Evolutionary conservation across 2,113 vertebrate species (phyloP).

Genomic region (Anser cygnoides): DNA sequence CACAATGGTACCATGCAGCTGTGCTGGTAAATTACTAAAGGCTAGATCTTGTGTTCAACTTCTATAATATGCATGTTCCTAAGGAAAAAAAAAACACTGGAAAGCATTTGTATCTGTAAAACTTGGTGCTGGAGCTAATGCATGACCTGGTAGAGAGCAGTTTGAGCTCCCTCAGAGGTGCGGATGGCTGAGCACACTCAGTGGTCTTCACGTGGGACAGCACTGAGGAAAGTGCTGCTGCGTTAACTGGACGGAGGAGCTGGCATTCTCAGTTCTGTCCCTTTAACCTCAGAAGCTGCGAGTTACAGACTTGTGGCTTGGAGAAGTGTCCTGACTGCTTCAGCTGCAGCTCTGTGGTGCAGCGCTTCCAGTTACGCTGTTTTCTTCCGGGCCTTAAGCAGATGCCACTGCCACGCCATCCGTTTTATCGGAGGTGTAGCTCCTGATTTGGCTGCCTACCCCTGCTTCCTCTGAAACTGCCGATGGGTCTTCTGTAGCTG

Average conservation of each 20-base stretch:
- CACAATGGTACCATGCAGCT: not conserved
- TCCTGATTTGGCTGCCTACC: not conserved
- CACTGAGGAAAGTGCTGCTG: not conserved
- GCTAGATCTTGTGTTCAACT: not conserved
- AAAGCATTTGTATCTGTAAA: not conserved
- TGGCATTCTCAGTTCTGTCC: not conserved
- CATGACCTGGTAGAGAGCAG: not conserved
- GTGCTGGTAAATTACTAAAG: not conserved
- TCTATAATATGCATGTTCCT: not conserved
- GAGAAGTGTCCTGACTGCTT: not conserved
- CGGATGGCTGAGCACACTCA: not conserved
- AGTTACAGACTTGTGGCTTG: not conserved
- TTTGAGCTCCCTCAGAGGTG: not conserved
- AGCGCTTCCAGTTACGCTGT: fast-evolving
- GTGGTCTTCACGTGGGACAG: not conserved
- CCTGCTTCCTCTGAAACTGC: not conserved
- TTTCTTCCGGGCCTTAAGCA: not conserved
- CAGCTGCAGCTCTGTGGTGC: not conserved
- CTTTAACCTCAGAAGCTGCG: not conserved
- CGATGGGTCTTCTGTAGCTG: not conserved
- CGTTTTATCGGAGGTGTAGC: not conserved
- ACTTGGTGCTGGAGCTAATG: not conserved
- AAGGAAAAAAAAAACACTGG: too few species aligned
- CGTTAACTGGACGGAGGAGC: not conserved
- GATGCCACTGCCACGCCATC: not conserved